A percentile compares a stretch with the other conserved stretches of the same genome.
These are phyloP conservation scores for Ardeotis arabs DNA, from an alignment of 2,113 vertebrate genomes.

Conservation along the genomic window DNA sequence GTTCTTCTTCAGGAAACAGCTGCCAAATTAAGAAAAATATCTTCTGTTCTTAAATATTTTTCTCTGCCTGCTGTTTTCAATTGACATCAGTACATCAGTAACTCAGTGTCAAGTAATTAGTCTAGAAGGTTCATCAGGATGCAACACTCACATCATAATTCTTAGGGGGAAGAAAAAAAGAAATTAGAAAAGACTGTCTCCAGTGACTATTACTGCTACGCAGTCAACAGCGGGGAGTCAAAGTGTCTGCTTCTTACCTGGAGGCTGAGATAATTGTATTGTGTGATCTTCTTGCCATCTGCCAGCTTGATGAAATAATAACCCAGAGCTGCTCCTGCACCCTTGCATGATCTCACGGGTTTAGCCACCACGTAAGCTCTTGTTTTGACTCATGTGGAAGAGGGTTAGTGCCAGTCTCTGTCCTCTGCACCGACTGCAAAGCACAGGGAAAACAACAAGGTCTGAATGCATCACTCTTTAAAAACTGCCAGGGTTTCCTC, in stretches of 20 bases:
- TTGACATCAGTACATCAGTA: not conserved
- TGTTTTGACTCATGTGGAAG: conserved; percentile 5
- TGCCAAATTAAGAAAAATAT: not conserved
- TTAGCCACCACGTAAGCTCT: not conserved
- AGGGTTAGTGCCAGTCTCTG: not conserved
- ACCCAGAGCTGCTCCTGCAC: not conserved
- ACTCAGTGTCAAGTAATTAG: not conserved
- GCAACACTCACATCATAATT: not conserved
- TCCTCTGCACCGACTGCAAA: not conserved
- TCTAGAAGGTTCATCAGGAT: not conserved
- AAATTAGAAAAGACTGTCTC: not conserved
- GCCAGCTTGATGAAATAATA: conserved; percentile 7
- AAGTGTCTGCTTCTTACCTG: conserved; percentile 7
- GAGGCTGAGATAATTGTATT: not conserved
- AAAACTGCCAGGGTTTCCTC: not conserved
- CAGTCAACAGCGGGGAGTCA: not conserved
- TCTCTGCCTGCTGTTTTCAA: not conserved
- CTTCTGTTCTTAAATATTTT: not conserved
- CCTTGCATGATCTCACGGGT: not conserved
- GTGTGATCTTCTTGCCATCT: not conserved
- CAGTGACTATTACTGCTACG: not conserved
- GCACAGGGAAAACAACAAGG: not conserved
- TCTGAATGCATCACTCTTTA: not conserved
- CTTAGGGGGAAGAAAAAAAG: not conserved
- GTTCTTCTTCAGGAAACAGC: not conserved